Base-by-base conservation (phyloP, 2,797 vertebrate genomes). In the Rhodeus uyekii region DNA sequence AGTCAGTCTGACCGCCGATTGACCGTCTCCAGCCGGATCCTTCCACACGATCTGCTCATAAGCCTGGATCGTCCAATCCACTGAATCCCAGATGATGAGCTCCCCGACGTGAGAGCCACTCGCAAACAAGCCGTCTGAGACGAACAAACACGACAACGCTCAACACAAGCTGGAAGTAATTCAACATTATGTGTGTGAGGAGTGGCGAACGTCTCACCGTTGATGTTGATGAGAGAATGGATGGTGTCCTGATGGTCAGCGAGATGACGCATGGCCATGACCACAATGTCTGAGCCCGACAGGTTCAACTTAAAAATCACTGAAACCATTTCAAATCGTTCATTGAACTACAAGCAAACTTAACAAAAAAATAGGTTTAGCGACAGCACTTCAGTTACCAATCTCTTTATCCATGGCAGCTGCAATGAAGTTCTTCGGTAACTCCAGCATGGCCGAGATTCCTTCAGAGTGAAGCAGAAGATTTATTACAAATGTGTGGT, bases 31-130 rank as follows among this genome's bases (percentile, higher is more conserved):
- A 48, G 92, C 94, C 2, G 94, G 90, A 90, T 95, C 94, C 90
- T 96, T 95, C 95, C 96, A 97, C 86, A 97, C 94, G 89, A 94
- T 96, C 87, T 93, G 93, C 82, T 98, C 96, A 64, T 92, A 95
- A 32, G 94, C 95, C 86, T 95, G 90, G 74, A 95, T 86, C 29
- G 93, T 96, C 95, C 96, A 99, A n/a, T 97, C 94, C 34, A 95
- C 69, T 0, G 94, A 89, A 83, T 98, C 95, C 98, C 98, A 99
- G 71, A 99, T 81, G 87, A 98, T 96, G 88, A 99, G 84, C 89
- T 99, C 98, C 8, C 98, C 97, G 0, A 95, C 89, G 0, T 98
- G 95, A 80, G 97, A 99, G 32, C 97, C 97, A 8, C 96, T 97
- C 69, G 95, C 96, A 79, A 99, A 97, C 78, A 93, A 89, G 34